Evolutionary conservation across 2,888 invertebrate species (phyloP).

Genomic region (Periphyllus acericola): DNA sequence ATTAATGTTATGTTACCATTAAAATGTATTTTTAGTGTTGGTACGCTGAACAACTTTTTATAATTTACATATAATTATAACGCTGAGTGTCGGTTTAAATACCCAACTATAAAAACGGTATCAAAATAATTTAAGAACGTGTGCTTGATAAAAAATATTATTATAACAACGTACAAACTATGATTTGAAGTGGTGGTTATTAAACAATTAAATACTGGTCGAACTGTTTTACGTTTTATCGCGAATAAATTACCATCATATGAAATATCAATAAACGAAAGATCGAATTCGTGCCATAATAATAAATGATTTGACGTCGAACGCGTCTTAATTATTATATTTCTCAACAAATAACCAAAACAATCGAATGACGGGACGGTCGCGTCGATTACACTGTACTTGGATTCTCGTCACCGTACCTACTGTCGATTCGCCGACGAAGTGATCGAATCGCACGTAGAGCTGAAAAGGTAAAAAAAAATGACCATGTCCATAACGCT

Average conservation of each 20-base stretch:
- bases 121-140: background rate
- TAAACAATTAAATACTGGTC: constrained; percentile 5
- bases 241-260: background rate
- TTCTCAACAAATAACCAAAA: background rate
- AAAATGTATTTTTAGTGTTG: background rate
- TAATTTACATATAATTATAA: background rate
- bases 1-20: background rate
- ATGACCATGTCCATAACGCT: background rate
- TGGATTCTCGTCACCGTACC: background rate
- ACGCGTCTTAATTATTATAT: background rate
- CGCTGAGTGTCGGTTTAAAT: background rate
- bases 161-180: background rate
- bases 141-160: background rate
- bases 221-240: background rate
- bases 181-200: constrained; percentile 12
- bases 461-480: background rate
- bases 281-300: background rate
- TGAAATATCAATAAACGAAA: background rate
- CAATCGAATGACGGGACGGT: background rate
- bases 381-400: background rate
- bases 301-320: background rate
- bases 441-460: background rate
- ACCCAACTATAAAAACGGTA: background rate
- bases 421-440: background rate
- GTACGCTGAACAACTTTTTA: background rate